Base-by-base conservation (phyloP, 2,113 vertebrate species). In the Notechis scutatus region DNA sequence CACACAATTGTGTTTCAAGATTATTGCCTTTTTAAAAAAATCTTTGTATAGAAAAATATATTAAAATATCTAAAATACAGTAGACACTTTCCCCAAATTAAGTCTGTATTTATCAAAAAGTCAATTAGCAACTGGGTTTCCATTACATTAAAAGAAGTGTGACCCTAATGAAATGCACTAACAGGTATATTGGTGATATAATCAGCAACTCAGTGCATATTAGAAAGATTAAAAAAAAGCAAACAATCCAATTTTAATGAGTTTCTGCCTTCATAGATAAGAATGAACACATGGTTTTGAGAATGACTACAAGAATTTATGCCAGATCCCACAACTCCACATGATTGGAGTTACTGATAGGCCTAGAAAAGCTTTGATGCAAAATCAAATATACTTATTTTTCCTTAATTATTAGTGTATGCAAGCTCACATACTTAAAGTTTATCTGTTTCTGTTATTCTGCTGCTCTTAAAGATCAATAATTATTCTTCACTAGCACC, bases 161-260 rank as follows among this genome's bases (percentile, higher is more conserved):
- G 92, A 92, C 24, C 93, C 91, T 96, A 96, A 97, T 96, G 96
- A 97, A 96, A 91, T 95, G n/a, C 52, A 94, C 93, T 94, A 29
- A 29, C 89, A 94, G 85, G 92, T 93, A 89, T 93, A 81, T 54
- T 87, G 89, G 56, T 87, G 95, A 26, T 91, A 94, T 91, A 94
- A 96, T 95, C 86, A 94, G 4, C 59, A 64, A 47, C 93, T 95
- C 95, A 95, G 93, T 95, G 85, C 59, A 94, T 91, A 96, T 23
- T 92, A 95, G 94, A 88, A 9, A 95, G 54, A 55, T 92, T 93
- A 90, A 4, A 94, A 96, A 94, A 96, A 86, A 92, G 23, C 69
- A 85, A 95, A 91, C 86, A 92, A 91, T 85, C 0, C 89, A 42
- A 26, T 91, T 54, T 94, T 94, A 87, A 61, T 85, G 90, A 12